These are phyloP conservation scores for Alouatta palliata DNA, from an alignment of 2,113 vertebrate species.

Conservation along the genomic window DNA sequence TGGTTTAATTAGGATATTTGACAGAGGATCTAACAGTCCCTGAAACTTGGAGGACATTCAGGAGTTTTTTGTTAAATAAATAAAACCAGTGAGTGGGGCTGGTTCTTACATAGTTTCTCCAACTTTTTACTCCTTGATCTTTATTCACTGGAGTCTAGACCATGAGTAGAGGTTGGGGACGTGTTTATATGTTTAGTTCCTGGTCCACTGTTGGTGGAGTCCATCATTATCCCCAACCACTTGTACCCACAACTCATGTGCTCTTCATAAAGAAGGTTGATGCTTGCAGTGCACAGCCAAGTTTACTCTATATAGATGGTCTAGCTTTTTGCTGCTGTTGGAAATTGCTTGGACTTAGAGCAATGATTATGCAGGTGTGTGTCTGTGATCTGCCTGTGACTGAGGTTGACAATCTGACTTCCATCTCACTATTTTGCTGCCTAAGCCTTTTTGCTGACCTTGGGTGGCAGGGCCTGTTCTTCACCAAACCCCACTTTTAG, in stretches of 20 bases:
- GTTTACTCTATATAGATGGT: neutral
- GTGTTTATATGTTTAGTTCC: neutral
- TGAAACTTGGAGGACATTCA: neutral
- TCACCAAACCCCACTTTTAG: neutral
- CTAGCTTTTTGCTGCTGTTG: neutral
- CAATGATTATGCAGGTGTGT: neutral
- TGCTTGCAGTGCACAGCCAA: neutral
- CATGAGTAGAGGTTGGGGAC: neutral
- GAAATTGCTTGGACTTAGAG: conserved; percentile 15
- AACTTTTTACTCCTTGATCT: neutral
- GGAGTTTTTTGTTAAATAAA: neutral
- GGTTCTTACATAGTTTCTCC: neutral
- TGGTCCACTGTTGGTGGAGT: neutral
- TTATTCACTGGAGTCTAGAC: neutral
- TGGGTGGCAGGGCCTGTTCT: neutral
- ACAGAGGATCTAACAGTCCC: neutral
- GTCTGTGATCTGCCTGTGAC: neutral
- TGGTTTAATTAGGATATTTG: neutral
- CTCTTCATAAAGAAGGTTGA: neutral
- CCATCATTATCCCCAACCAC: neutral
- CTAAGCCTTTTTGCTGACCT: neutral
- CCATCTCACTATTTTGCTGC: neutral
- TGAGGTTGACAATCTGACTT: neutral
- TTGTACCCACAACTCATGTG: neutral
- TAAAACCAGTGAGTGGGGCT: neutral